These are phyloP conservation scores for Picus viridis DNA, from an alignment of 2,797 vertebrate genomes.

Conservation along the genomic window DNA sequence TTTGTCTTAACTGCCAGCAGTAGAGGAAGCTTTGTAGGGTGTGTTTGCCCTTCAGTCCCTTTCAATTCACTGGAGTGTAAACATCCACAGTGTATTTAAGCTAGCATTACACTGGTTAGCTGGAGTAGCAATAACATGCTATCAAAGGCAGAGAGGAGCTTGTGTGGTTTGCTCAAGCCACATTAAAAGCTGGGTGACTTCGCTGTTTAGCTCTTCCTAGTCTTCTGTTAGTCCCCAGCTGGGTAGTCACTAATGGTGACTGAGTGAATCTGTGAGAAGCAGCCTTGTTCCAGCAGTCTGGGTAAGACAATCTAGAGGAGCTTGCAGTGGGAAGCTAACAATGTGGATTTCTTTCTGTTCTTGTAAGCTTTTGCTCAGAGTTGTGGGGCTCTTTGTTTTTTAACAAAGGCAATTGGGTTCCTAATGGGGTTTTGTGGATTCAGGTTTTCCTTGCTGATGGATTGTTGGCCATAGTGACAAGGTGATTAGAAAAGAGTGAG, in stretches of 20 bases:
- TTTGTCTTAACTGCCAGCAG: background rate
- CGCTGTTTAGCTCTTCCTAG: background rate
- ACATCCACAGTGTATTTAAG: constrained; percentile 30
- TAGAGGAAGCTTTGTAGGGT: background rate
- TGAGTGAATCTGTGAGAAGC: background rate
- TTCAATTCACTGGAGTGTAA: constrained; percentile 16
- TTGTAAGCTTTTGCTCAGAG: background rate
- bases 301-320: background rate
- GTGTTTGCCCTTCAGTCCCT: constrained; percentile 14
- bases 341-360: constrained; percentile 19
- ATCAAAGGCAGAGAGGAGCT: background rate
- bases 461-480: background rate
- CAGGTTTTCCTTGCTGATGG: background rate
- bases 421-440: background rate
- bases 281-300: background rate
- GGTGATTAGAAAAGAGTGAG: background rate
- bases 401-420: background rate
- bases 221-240: background rate
- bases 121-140: background rate
- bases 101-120: background rate
- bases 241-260: background rate
- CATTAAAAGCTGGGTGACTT: constrained; percentile 39
- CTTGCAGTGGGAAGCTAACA: background rate
- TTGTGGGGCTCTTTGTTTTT: background rate
- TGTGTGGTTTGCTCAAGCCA: constrained; percentile 6